Evolutionary conservation across 2,888 invertebrate genomes (phyloP).

Genomic region (Campoletis raptor): DNA sequence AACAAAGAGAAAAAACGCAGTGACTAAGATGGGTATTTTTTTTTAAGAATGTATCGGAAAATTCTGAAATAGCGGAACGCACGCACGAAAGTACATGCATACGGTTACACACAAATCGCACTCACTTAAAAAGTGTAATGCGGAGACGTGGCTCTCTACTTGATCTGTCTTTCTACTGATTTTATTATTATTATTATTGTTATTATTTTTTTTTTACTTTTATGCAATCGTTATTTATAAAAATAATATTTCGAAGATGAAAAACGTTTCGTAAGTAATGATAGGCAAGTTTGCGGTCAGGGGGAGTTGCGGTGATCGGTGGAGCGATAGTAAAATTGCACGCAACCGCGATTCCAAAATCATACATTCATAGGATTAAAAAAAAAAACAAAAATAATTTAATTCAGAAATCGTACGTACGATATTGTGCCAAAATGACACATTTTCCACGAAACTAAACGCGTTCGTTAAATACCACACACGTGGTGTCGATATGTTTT

Average conservation of each 20-base stretch:
- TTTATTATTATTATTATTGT: too few species aligned
- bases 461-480: constrained; percentile 31
- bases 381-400: neutral
- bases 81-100: constrained; percentile 57
- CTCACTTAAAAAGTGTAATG: neutral
- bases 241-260: constrained; percentile 83
- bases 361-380: neutral
- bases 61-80: constrained; percentile 17
- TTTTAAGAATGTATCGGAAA: constrained; percentile 66
- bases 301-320: constrained; percentile 34
- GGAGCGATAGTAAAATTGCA: constrained; percentile 34
- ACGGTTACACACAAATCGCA: constrained; percentile 4
- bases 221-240: constrained; percentile 81
- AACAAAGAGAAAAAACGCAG: constrained; percentile 79
- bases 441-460: constrained; percentile 4
- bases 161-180: constrained; percentile 11
- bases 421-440: constrained; percentile 8
- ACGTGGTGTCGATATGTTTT: constrained; percentile 59
- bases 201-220: constrained; percentile 13
- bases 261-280: constrained; percentile 76
- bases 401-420: neutral
- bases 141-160: constrained; percentile 6
- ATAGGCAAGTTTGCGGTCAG: constrained; percentile 68
- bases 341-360: neutral
- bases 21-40: constrained; percentile 83